Evolutionary conservation across 2,113 vertebrate genomes (phyloP), one percentile per base, ranked within the genome.

Genomic region (Alligator mississippiensis): DNA sequence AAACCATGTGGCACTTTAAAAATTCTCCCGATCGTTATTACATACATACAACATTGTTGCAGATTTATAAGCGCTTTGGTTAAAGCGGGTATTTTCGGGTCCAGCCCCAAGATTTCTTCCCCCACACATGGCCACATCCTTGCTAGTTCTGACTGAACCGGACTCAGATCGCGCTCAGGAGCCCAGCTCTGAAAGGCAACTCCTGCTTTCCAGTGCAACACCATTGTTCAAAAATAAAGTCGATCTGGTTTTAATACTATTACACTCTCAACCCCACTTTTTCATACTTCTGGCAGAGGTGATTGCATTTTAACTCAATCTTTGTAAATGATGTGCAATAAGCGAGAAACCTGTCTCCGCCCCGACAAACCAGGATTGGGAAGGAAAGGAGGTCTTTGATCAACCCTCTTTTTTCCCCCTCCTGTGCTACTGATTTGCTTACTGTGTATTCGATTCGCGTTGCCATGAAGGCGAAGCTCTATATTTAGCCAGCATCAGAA

Each of bases 401-500:
- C 61, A 82, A 88, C 27, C 63, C 57, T 1, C 1, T 18, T 59
- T 74, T 11, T 17, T 10, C 7, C 38, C 84, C 79, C 78, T 85
- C 77, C 66, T 57, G 60, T 82, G 77, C 68, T 76, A 77, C 84
- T 85, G 88, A 88, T 95, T 90, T 96, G 88, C 94, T 94, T 93
- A 88, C 91, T 90, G 88, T 88, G 80, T 90, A 90, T 94, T 96
- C 63, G 77, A 86, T 95, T 94, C 90, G 84, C 70, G 77, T 92
- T 96, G 68, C 76, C 78, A 81, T 81, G 78, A 87, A 96, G 57
- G 66, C 8, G 10, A 87, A 94, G 82, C 63, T 96, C 66, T 96
- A 58, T 95, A 93, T 96, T 96, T 96, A 95, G 75, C 83, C 64
- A 70, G 60, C 79, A 61, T 77, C 68, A 85, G 92, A 97, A 90